Conservation (phyloP, 2,113 vertebrate genomes). For the Uropsilus gracilis region DNA sequence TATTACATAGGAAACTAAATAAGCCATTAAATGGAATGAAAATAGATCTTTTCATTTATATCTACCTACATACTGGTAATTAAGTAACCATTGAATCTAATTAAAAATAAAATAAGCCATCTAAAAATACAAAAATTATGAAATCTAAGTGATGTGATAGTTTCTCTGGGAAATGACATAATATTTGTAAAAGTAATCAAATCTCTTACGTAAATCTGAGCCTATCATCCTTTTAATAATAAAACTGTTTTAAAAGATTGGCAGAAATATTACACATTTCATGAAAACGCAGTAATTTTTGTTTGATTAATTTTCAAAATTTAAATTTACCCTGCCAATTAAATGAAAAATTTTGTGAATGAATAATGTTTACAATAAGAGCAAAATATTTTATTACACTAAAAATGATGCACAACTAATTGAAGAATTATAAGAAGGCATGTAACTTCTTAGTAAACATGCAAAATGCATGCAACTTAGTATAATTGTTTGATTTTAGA, state of each 20-base stretch:
- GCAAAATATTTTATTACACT: neutral
- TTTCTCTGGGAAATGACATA: conserved; percentile 2
- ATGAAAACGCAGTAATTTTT: neutral
- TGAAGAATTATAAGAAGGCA: neutral
- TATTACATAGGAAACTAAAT: neutral
- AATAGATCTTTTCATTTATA: neutral
- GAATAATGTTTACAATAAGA: neutral
- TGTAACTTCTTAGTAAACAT: neutral
- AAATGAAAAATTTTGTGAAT: neutral
- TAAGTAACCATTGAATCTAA: neutral
- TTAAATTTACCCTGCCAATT: neutral
- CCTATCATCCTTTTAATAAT: neutral
- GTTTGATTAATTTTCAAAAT: conserved; percentile 37
- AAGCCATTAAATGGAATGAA: neutral
- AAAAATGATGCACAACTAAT: neutral
- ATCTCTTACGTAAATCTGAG: neutral
- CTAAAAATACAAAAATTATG: neutral
- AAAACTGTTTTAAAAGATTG: neutral
- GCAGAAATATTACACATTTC: neutral
- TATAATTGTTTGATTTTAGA: neutral
- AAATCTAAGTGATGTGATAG: neutral
- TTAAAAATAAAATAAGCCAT: neutral
- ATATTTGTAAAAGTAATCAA: neutral
- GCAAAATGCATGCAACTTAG: neutral
- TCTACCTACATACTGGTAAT: neutral